Percentiles rank a stretch among this genome's conserved stretches.
Conservation (phyloP, 1,140 invertebrate species). For the Drosophila busckii region DNA sequence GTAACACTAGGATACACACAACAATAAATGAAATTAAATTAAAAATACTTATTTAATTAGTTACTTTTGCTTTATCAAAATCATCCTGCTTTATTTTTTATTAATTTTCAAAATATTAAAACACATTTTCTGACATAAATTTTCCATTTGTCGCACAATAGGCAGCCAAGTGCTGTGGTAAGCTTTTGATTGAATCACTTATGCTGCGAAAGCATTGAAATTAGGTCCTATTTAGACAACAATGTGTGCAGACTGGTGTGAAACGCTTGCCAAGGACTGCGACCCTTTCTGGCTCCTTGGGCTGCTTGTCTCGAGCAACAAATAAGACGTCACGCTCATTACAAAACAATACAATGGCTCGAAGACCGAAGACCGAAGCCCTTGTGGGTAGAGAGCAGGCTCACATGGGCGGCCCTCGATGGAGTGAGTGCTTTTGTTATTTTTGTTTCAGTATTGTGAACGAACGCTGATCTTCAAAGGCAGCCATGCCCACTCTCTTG, state of each 20-base stretch:
- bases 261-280: conserved; percentile 29
- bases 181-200: conserved; percentile 38
- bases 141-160: no score
- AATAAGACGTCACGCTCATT: conserved; percentile 59
- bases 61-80: no score
- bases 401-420: no score
- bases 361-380: conserved; percentile 1
- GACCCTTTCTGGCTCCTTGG: conserved; percentile 15
- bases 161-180: conserved; percentile 33
- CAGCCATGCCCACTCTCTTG: conserved; percentile 15
- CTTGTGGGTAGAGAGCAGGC: conserved; percentile 1
- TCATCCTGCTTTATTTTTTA: no score
- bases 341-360: conserved; percentile 40
- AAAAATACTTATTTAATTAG: no score
- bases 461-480: conserved; percentile 33
- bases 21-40: no score
- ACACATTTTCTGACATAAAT: no score
- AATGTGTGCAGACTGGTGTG: conserved; percentile 56
- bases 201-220: conserved; percentile 29
- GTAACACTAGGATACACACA: no score
- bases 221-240: conserved; percentile 57
- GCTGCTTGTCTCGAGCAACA: conserved; percentile 19
- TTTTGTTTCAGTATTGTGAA: conserved; percentile 63
- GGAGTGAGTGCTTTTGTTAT: conserved; percentile 55
- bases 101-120: no score